Evolutionary conservation across 2,113 vertebrate genomes (phyloP), one percentile per base, ranked within the genome.

Genomic region (Tragelaphus strepsiceros): DNA sequence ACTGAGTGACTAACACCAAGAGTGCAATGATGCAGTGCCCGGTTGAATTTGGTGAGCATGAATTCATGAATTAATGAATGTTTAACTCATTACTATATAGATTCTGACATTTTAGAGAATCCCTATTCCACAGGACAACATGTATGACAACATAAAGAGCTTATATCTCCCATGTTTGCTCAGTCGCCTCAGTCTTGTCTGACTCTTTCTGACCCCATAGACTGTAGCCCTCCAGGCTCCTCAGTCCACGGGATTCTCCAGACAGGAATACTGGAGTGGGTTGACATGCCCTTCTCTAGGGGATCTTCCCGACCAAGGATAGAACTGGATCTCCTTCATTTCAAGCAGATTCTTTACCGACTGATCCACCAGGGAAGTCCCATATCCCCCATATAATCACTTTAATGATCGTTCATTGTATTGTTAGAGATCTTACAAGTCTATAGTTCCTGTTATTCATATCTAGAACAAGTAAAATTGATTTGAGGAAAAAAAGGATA

Each of bases 391-490:
- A 86, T 22, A 92, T 54, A 28, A 91, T 94, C 64, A 86, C 84
- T 35, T 94, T 62, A 78, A 61, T 2, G 56, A 94, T 62, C 67
- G 32, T 61, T 71, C 16, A 54, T 6, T 97, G 3, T 78, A 81
- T 61, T 67, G 96, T 96, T 91, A 62, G 39, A 96, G 93, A 74
- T n/a, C 21, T 24, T 59, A 88, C 58, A 94, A 87, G 43, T 80
- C 90, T 96, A 58, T 2, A 32, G 32, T 58, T 58, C 39, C 71
- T 88, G n/a, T 58, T 94, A 90, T 82, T 83, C 80, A 91, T n/a
- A 32, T 5, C 82, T 2, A 51, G 1, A 19, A 67, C 35, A 67
- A 88, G 17, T 64, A 77, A 93, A 94, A 91, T 22, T 93, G 43
- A 87, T 83, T 61, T 67, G 30, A 80, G 30, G 7, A 19, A 32